Evolutionary conservation across 2,113 vertebrate genomes (phyloP), one percentile per base, ranked within the genome.

Genomic region (Anoplopoma fimbria): DNA sequence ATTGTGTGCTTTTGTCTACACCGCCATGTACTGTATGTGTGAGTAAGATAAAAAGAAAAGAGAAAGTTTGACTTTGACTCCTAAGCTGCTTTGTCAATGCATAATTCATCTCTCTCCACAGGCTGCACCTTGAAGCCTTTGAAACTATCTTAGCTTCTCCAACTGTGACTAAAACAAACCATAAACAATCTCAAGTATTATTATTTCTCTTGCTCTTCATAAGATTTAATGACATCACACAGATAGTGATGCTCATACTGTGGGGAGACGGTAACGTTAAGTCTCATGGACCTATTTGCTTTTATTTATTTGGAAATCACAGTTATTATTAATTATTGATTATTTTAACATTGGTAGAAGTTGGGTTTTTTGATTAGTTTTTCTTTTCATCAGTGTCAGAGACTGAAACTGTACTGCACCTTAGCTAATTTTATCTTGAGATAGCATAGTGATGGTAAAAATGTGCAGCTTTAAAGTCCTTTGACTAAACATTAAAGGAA

Each of bases 31-130:
- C 85, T 85, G 85, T 87, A 80, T 78, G 85, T 86, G 81, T 51
- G 61, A 75, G 75, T 74, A 62, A 79, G 85, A 92, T 85, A 84
- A 91, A 90, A 87, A 84, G 63, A 67, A 84, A 89, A 78, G 67
- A 61, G 75, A 85, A 81, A 88, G 87, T 90, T 87, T 89, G 81
- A 89, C 83, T 87, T 83, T 80, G 88, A 89, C 70, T 89, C 57
- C 36, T 88, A 84, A 92, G 85, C 89, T 77, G 77, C 90, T 91
- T 89, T 88, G 81, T 91, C 29, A 21, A 86, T 90, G 83, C 87
- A 91, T 91, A 87, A 87, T 91, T 88, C 82, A 89, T 92, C 49
- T 72, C 38, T 78, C 65, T 88, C 76, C 71, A 75, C 79, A 62
- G 53, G 70, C 76, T 79, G 74, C 70, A 79, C 74, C 76, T 77